A percentile compares a stretch with the other conserved stretches of the same genome.
Evolutionary conservation across 2,113 vertebrate genomes (phyloP).

Genomic region (Psilopsiagon aymara): DNA sequence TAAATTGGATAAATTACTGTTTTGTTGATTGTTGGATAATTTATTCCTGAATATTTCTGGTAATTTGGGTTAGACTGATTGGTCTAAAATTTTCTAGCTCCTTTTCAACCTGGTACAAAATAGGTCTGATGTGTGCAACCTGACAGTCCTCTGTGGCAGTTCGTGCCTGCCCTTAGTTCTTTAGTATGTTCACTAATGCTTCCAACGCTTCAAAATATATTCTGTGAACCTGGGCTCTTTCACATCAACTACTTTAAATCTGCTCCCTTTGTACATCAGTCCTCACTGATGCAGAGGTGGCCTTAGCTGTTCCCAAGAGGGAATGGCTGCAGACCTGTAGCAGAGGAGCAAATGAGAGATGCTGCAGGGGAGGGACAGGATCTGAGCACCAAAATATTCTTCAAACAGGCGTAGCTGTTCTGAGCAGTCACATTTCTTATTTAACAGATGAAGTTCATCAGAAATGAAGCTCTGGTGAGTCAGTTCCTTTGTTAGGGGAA

Average conservation of each 20-base stretch:
- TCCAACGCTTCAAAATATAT: not conserved
- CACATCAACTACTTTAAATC: not conserved
- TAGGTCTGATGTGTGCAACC: not conserved
- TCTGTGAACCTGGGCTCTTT: not conserved
- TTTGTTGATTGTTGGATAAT: not conserved
- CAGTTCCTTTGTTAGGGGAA: not conserved
- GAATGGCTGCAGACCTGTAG: not conserved
- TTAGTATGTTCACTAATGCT: not conserved
- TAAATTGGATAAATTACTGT: not conserved
- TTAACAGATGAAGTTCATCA: not conserved
- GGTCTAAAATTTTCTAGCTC: not conserved
- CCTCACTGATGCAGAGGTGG: rapidly evolving
- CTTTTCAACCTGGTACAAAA: not conserved
- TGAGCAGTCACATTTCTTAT: not conserved
- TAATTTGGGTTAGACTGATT: not conserved
- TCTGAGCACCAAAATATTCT: not conserved
- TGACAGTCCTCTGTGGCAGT: not conserved
- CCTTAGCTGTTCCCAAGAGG: not conserved
- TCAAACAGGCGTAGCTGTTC: not conserved
- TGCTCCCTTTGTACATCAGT: not conserved
- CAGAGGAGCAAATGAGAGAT: not conserved
- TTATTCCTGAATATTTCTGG: not conserved
- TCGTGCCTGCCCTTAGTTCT: not conserved
- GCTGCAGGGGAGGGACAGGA: not conserved
- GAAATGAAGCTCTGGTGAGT: not conserved